Conservation (phyloP, 1,140 invertebrate genomes). For the Olivierus martensii region DNA sequence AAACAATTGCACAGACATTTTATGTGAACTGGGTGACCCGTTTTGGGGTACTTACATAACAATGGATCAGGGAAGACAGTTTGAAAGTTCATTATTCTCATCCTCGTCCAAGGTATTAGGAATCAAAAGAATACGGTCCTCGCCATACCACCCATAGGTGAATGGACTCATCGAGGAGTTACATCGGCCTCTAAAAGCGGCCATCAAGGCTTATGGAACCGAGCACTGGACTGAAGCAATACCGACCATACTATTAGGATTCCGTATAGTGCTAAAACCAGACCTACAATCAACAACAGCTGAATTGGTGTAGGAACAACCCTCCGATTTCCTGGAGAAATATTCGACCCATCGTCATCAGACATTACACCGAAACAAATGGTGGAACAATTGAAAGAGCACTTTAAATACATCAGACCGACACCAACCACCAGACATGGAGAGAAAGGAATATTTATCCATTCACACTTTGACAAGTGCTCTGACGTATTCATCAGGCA, state of each 20-base stretch:
- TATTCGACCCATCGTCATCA: too few species aligned
- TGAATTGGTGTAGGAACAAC: too few species aligned
- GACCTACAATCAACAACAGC: too few species aligned
- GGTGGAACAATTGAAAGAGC: too few species aligned
- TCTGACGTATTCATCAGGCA: too few species aligned
- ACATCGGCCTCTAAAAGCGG: slow-evolving; percentile 31
- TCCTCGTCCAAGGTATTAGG: neutral
- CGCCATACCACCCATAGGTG: slow-evolving; percentile 22
- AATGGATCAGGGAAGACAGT: slow-evolving; percentile 33
- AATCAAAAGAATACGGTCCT: neutral
- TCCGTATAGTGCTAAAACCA: slow-evolving; percentile 21
- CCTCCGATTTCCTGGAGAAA: too few species aligned
- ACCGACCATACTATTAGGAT: slow-evolving; percentile 27
- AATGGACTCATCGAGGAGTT: slow-evolving; percentile 28
- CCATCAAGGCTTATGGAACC: slow-evolving; percentile 11
- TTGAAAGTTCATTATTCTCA: slow-evolving; percentile 18
- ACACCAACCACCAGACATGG: too few species aligned
- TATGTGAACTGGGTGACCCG: slow-evolving; percentile 26
- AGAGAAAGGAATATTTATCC: too few species aligned
- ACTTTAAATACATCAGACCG: too few species aligned
- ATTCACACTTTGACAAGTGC: too few species aligned
- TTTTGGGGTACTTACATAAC: slow-evolving; percentile 25
- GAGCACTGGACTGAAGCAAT: neutral
- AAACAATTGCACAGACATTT: too few species aligned
- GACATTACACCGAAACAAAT: too few species aligned